phyloP scores from a whole-genome alignment of 1,140 invertebrate genomes.

The Heliothis subflexa region DNA sequence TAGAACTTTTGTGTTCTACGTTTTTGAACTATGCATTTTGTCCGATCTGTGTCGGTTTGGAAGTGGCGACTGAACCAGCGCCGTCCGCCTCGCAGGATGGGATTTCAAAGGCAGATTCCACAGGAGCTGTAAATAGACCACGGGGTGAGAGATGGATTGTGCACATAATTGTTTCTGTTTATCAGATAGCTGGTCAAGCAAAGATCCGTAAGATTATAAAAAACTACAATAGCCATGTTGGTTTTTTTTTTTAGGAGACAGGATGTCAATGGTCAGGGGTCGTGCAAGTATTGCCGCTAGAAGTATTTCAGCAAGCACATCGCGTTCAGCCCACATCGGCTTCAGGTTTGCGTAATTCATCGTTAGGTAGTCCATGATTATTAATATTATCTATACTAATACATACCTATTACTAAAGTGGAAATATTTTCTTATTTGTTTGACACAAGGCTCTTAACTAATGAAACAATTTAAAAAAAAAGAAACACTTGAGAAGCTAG shows the following conservation, averaged over 20 bases:
- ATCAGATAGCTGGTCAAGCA: no score
- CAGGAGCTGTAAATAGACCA: slow-evolving; percentile 44
- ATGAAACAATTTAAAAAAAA: no score
- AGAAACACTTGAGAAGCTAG: no score
- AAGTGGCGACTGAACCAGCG: slow-evolving; percentile 67
- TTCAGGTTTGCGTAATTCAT: slow-evolving; percentile 68
- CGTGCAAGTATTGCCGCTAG: slow-evolving; percentile 62
- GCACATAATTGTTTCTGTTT: no score
- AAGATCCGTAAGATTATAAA: no score
- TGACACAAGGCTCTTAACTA: no score
- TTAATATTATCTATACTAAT: no score
- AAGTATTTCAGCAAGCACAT: slow-evolving; percentile 73
- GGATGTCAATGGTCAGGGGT: slow-evolving; percentile 57
- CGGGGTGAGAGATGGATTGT: not conserved
- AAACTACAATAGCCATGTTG: not conserved
- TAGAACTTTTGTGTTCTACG: slow-evolving; percentile 86
- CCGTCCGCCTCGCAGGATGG: slow-evolving; percentile 8
- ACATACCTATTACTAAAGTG: not conserved
- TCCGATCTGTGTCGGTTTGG: slow-evolving; percentile 80
- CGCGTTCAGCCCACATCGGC: slow-evolving; percentile 69
- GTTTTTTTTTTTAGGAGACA: slow-evolving; percentile 57
- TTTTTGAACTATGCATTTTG: slow-evolving; percentile 88
- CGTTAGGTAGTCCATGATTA: no score
- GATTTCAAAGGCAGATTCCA: slow-evolving; percentile 60
- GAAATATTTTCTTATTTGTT: no score